Percentiles rank a stretch among this genome's conserved stretches.
These are phyloP conservation scores for Enteromius viviparus DNA, from an alignment of 2,797 vertebrate species.

Conservation along the genomic window DNA sequence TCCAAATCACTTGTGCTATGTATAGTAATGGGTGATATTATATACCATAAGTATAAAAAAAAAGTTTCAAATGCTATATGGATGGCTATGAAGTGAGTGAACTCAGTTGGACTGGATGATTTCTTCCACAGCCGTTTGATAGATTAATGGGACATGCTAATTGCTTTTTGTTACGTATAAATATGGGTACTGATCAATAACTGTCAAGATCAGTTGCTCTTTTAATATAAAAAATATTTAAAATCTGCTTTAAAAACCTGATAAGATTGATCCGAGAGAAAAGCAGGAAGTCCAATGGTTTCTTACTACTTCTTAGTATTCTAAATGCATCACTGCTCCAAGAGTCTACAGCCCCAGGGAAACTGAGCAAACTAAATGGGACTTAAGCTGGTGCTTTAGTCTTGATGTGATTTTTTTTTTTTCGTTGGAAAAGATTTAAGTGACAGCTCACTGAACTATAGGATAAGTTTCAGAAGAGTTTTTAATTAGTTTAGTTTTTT, in stretches of 20 bases:
- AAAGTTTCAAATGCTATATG: not conserved
- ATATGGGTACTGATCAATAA: not conserved
- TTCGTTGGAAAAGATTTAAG: constrained; percentile 34
- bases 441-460: constrained; percentile 35
- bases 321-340: constrained; percentile 8
- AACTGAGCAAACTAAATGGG: constrained; percentile 11
- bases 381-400: constrained; percentile 36
- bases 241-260: not conserved
- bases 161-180: not conserved
- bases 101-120: not conserved
- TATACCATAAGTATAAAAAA: not conserved
- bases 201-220: not conserved
- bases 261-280: not conserved
- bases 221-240: not conserved
- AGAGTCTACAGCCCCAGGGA: constrained; percentile 11
- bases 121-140: not conserved
- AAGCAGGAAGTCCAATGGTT: not conserved
- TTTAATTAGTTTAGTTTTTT: constrained; percentile 45
- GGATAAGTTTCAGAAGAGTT: constrained; percentile 12
- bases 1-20: not conserved
- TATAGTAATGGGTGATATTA: not conserved
- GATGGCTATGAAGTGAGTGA: not conserved
- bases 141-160: not conserved
- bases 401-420: constrained; percentile 22
- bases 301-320: constrained; percentile 23